Evolutionary conservation across 2,113 vertebrate species (phyloP).

Genomic region (Pangasianodon hypophthalmus): DNA sequence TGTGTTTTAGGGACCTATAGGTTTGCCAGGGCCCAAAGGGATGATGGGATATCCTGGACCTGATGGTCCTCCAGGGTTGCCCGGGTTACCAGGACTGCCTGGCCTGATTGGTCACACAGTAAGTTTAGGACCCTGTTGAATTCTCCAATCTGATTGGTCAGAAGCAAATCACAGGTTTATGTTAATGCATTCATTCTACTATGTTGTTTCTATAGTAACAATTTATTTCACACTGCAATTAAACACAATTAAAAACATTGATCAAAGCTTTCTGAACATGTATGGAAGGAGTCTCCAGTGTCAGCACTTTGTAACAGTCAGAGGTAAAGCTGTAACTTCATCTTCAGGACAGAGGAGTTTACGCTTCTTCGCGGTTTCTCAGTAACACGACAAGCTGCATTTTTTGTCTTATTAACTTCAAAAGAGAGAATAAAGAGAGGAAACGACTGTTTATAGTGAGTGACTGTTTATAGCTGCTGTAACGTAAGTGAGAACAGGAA

Average conservation of each 20-base stretch:
- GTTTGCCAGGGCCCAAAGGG: slow-evolving; percentile 80
- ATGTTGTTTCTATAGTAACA: not conserved
- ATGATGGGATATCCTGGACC: slow-evolving; percentile 78
- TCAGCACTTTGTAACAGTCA: not conserved
- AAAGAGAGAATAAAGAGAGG: too few relatives aligned
- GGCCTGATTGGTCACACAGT: slow-evolving; percentile 74
- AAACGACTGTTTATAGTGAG: too few relatives aligned
- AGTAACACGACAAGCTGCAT: too few relatives aligned
- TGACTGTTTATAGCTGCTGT: too few relatives aligned
- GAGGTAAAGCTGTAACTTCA: too few relatives aligned
- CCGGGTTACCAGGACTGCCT: slow-evolving; percentile 78
- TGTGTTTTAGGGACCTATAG: slow-evolving; percentile 76
- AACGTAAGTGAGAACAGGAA: too few relatives aligned
- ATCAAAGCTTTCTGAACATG: not conserved
- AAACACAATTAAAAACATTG: not conserved
- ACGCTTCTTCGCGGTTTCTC: too few relatives aligned
- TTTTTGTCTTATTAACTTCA: too few relatives aligned
- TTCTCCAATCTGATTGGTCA: slow-evolving; percentile 32
- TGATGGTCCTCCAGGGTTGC: slow-evolving; percentile 79
- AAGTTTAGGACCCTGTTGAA: not conserved
- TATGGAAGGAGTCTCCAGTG: not conserved
- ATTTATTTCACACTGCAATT: not conserved
- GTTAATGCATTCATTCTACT: not conserved
- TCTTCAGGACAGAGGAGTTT: too few relatives aligned
- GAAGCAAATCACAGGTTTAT: not conserved